Evolutionary conservation across 2,113 vertebrate species (phyloP).

Genomic region (Tympanuchus pallidicinctus): DNA sequence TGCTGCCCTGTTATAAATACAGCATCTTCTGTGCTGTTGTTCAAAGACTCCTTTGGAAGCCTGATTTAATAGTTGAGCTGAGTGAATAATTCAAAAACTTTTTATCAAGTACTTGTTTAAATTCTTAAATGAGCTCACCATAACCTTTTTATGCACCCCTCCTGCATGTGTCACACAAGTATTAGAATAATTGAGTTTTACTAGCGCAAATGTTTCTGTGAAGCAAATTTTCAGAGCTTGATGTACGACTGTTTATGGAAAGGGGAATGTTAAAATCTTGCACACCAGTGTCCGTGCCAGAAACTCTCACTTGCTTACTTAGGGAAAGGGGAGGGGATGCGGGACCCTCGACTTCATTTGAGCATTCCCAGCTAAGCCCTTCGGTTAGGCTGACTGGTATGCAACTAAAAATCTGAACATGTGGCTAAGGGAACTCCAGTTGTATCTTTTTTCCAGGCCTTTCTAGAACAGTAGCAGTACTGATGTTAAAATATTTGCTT

Average conservation of each 20-base stretch:
- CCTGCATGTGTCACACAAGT: conserved; percentile 59
- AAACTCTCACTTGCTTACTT: conserved; percentile 20
- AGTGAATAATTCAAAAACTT: conserved; percentile 60
- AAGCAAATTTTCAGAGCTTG: conserved; percentile 65
- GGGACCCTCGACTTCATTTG: neutral
- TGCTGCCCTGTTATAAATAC: conserved; percentile 12
- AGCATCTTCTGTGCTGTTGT: conserved; percentile 22
- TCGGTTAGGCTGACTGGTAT: neutral
- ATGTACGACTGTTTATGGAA: conserved; percentile 67
- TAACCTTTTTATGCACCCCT: conserved; percentile 53
- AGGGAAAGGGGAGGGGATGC: neutral
- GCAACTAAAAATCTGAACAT: neutral
- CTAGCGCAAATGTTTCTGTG: conserved; percentile 57
- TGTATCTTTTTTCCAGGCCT: neutral
- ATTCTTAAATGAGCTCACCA: conserved; percentile 67
- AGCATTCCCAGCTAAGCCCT: neutral
- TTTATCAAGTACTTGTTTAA: conserved; percentile 64
- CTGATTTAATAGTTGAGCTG: conserved; percentile 25
- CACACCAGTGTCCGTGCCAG: conserved; percentile 23
- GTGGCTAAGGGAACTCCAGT: conserved; percentile 2
- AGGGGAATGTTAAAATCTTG: conserved; percentile 54
- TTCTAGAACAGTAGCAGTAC: conserved; percentile 45
- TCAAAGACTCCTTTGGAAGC: conserved; percentile 42
- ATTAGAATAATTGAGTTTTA: conserved; percentile 66
- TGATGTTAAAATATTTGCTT: conserved; percentile 38